Conservation (phyloP, 2,888 invertebrate genomes). For the Rhingia campestris region DNA sequence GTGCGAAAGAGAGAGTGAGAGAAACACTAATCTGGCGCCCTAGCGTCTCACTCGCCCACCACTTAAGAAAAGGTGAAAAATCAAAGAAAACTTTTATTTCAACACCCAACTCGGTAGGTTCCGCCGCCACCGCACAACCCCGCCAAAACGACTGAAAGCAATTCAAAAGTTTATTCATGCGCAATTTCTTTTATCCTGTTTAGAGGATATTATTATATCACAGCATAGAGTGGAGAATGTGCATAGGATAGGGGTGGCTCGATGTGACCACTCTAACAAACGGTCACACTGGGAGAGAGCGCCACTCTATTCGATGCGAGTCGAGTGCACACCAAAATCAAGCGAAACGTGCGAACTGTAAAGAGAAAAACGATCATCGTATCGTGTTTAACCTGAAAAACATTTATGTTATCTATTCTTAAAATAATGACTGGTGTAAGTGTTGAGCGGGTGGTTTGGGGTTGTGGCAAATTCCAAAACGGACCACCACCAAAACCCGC, state of each 20-base stretch:
- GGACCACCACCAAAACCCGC: no score
- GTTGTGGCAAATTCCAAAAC: constrained; percentile 29
- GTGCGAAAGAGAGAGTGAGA: not conserved
- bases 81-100: constrained; percentile 56
- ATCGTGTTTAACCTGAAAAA: constrained; percentile 74
- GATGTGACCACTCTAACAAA: constrained; percentile 66
- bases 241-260: constrained; percentile 1
- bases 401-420: constrained; percentile 74
- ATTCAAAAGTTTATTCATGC: constrained; percentile 83
- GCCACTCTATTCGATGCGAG: no score
- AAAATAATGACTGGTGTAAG: constrained; percentile 68
- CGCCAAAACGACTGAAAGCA: constrained; percentile 63
- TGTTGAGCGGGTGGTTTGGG: constrained; percentile 27
- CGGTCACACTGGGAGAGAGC: constrained; percentile 61
- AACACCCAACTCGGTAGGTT: not conserved
- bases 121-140: constrained; percentile 6
- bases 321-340: constrained; percentile 21
- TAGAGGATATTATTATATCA: constrained; percentile 78
- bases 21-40: not conserved
- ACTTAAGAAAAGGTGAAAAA: constrained; percentile 57
- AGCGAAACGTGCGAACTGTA: constrained; percentile 71
- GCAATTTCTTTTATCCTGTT: constrained; percentile 83
- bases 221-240: constrained; percentile 21
- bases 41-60: not conserved
- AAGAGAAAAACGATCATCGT: constrained; percentile 74